Evolutionary conservation across 2,797 vertebrate genomes (phyloP), one percentile per base, ranked within the genome.

Genomic region (Arnoldichthys spilopterus): DNA sequence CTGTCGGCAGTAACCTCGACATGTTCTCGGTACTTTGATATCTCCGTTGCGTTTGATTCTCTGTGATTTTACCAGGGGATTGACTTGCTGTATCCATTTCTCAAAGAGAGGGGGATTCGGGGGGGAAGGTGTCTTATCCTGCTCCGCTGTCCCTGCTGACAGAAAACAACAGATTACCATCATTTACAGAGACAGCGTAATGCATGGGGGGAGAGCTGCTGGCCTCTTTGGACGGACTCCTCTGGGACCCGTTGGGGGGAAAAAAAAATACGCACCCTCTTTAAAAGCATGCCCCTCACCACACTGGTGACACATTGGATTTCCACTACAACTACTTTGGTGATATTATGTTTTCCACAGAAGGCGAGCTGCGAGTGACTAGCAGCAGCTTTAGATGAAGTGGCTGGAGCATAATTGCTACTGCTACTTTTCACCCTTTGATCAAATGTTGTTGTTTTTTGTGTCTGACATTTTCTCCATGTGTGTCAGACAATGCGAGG

Each of bases 81-180:
- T 81, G 83, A 80, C 88, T 88, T 80, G 34, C 83, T 64, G 79
- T 79, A 82, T 86, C 80, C 63, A 40, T 78, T 78, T 81, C 66
- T 83, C 58, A 77, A 61, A 85, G 80, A 64, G 77, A 69, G 15
- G 70, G 85, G 68, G 78, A 76, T 64, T 82, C 47, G 61, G 64
- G 82, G 61, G 78, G 69, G 70, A 69, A 82, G 78, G 79, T 74
- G 78, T 86, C 67, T 86, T 83, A 86, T 87, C 81, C 86, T 59
- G 71, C 62, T 6, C 75, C 74, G 76, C 87, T 85, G 80, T 88
- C 85, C 79, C 87, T 66, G 82, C 83, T 87, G 89, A 90, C 86
- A 85, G 83, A 81, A 87, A 91, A 91, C 90, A 90, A 86, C 83
- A 82, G 83, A 86, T 85, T 90, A 90, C 87, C 85, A 85, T 91